A percentile compares a stretch with the other conserved stretches of the same genome.
Evolutionary conservation across 2,888 invertebrate genomes (phyloP).

Genomic region (Cephus nigrinus): DNA sequence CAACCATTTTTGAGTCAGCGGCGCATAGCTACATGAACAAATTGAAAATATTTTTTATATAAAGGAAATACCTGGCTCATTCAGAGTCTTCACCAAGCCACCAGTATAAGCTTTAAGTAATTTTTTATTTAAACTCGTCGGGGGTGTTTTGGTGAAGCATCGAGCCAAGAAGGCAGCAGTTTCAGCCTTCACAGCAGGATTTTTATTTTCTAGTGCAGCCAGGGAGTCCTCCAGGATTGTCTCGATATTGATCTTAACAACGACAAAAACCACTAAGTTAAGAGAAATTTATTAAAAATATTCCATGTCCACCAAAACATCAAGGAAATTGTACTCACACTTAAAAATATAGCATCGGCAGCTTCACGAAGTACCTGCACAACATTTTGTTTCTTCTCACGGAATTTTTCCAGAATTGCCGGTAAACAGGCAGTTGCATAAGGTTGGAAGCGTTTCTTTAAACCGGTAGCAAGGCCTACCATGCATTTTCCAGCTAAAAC

Average conservation of each 20-base stretch:
- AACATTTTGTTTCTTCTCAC: constrained; percentile 95
- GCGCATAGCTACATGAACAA: not conserved
- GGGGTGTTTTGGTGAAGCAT: constrained; percentile 84
- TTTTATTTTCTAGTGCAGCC: constrained; percentile 90
- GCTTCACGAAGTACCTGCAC: constrained; percentile 89
- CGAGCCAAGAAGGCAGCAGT: constrained; percentile 86
- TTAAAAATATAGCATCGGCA: constrained; percentile 86
- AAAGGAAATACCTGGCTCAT: constrained; percentile 74
- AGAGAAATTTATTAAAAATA: constrained; percentile 3
- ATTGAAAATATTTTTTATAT: constrained; percentile 40
- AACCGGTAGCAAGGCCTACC: constrained; percentile 83
- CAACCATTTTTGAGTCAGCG: not conserved
- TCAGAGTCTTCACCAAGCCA: constrained; percentile 81
- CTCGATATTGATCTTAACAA: constrained; percentile 79
- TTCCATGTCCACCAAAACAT: not conserved
- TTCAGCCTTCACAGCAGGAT: constrained; percentile 90
- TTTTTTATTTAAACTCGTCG: constrained; percentile 88
- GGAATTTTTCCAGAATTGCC: constrained; percentile 92
- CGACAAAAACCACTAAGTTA: not conserved
- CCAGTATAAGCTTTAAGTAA: constrained; percentile 84
- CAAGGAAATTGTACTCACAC: constrained; percentile 70
- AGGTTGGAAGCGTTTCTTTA: constrained; percentile 87
- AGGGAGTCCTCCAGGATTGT: constrained; percentile 87
- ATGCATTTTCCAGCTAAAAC: constrained; percentile 87
- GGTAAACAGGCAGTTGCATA: constrained; percentile 84